Percentiles rank a stretch among this genome's conserved stretches.
Evolutionary conservation across 92 coral and sea anemone species (phyloP).

Genomic region (Scolanthus callimorphus): DNA sequence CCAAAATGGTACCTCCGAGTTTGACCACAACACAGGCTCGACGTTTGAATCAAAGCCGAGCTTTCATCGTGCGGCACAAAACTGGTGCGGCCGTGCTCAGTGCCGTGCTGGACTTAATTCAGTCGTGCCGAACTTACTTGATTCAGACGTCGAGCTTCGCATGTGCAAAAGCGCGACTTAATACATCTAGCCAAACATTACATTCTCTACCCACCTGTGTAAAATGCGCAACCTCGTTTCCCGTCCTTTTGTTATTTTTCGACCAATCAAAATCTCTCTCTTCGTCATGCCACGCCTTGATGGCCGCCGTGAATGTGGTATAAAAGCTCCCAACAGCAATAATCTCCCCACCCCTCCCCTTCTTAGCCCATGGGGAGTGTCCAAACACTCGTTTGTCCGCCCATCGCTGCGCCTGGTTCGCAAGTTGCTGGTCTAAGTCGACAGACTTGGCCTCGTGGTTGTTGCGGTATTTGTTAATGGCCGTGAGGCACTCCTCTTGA

Average conservation of each 20-base stretch:
- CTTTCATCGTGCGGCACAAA: too few species aligned
- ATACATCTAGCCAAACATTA: too few species aligned
- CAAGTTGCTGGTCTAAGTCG: constrained; percentile 55
- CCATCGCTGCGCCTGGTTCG: constrained; percentile 82
- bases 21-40: too few species aligned
- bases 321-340: constrained; percentile 83
- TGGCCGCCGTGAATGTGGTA: constrained; percentile 83
- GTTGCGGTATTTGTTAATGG: constrained; percentile 66
- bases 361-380: constrained; percentile 82
- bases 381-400: constrained; percentile 68
- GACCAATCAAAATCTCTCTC: constrained; percentile 84
- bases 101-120: too few species aligned
- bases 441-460: constrained; percentile 75
- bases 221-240: constrained; percentile 57
- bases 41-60: too few species aligned
- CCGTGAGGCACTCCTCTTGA: constrained; percentile 66
- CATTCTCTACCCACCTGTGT: constrained; percentile 72
- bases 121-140: too few species aligned
- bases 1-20: too few species aligned
- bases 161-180: too few species aligned
- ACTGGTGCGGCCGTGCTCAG: too few species aligned
- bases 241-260: constrained; percentile 34
- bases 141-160: too few species aligned
- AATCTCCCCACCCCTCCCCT: constrained; percentile 80
- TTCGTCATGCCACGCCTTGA: constrained; percentile 93